Base-by-base conservation (phyloP, 2,888 invertebrate genomes). In the Perizoma affinitatum region DNA sequence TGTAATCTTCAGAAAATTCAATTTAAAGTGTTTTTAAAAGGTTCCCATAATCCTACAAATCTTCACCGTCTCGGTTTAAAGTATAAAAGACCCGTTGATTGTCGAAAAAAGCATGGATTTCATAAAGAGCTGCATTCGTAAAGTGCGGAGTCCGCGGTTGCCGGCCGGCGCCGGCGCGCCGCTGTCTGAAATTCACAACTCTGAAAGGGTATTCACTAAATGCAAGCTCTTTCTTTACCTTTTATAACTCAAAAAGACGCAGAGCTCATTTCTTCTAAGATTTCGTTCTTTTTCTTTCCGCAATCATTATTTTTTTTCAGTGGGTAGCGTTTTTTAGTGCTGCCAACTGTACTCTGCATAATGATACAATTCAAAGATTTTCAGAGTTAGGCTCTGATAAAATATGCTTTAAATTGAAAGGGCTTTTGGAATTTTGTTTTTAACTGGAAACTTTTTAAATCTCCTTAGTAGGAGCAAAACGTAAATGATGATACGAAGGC, bases 121-220 rank as follows among this genome's bases (percentile, higher is more conserved):
- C 82, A 83, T 88, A 87, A 89, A 88, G 83, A 84, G 86, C 84
- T 85, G 87, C 88, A 87, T 86, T 86, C 82, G 84, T 82, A 80
- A 88, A 88, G 86, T 87, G 86, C 86, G 81, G 83, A 80, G 76
- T 79, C 76, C 75, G 75, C 76, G 77, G 78, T 73, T 38, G 38
- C 7, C 5, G 38, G 38, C 7, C 38, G 38, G 38, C 73, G 80
- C 52, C 84, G 76, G 79, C 80, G 86, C 22, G 22, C 22, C 22
- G 22, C 22, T 22, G 85, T 86, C 81, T 86, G 88, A 87, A 87
- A 86, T 86, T 79, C 72, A 82, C 82, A 79, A 76, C 80, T 82
- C 82, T 87, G 90, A 90, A 90, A 87, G 81, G 78, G 86, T 84
- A 90, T 92, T 92, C 91, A 90, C 88, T 87, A 90, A 91, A 86